phyloP scores from a whole-genome alignment of 1,140 invertebrate genomes.

The Octopus sinensis region DNA sequence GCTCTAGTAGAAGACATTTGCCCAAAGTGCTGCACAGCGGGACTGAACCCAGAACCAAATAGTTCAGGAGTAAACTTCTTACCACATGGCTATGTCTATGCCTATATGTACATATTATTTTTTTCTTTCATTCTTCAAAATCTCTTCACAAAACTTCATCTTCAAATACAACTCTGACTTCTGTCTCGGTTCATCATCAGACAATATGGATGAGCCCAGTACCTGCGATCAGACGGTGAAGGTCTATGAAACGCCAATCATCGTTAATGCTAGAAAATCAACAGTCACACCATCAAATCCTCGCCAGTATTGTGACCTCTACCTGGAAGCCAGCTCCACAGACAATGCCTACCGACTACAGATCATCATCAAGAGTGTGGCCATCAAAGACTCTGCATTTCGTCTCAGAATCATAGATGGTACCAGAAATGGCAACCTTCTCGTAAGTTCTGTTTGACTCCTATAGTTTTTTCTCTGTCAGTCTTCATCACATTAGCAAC shows the following conservation, averaged over 20 bases:
- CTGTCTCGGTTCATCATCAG: conserved; percentile 23
- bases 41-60: no score
- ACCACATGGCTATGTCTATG: no score
- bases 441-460: conserved; percentile 26
- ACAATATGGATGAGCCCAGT: conserved; percentile 30
- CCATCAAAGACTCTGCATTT: conserved; percentile 37
- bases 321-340: conserved; percentile 27
- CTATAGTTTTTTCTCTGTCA: background rate
- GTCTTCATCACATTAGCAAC: background rate
- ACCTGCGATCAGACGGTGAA: conserved; percentile 28
- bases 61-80: no score
- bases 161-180: no score
- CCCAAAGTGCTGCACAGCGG: no score
- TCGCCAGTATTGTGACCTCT: conserved; percentile 27
- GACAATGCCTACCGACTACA: conserved; percentile 32
- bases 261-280: conserved; percentile 27
- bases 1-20: no score
- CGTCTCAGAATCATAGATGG: conserved; percentile 34
- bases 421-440: conserved; percentile 18
- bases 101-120: no score
- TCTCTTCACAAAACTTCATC: no score
- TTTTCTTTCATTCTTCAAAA: no score
- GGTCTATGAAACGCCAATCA: conserved; percentile 34
- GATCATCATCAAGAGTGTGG: conserved; percentile 28
- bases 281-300: conserved; percentile 33